Evolutionary conservation across 1,140 invertebrate genomes (phyloP), one percentile per base, ranked within the genome.

Genomic region (Drosophila malerkotliana): DNA sequence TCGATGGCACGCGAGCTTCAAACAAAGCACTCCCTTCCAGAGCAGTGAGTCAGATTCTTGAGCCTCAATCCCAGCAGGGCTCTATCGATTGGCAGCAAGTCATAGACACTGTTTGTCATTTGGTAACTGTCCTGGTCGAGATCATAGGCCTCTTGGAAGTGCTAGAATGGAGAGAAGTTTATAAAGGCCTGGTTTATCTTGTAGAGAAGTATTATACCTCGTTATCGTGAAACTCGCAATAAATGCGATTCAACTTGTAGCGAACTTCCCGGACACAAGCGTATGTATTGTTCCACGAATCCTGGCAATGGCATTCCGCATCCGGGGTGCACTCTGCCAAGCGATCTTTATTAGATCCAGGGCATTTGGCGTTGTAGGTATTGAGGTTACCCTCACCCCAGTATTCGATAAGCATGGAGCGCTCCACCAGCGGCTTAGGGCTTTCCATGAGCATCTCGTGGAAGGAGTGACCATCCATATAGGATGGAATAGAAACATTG

Each of bases 251-350:
- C 21, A 39, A 93, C 67, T 1, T 92, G 91, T 48, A 92, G 26
- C 28, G 92, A 85, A 26, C 96, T 60, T 94, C 93, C 51, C 96
- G 91, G 4, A 98, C 68, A 88, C 97, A 98, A 0, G 92, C 92
- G 79, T 95, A 98, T 0, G 97, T 97, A 83, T 98, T 98, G 87
- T 98, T 98, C 77, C 87, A 93, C 0, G 94, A 91, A 91, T 97
- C 97, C 92, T 97, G 94, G 84, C 97, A 98, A 85, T 97, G 97
- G 80, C 97, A 98, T 45, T 93, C 94, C 67, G 93, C 94, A 3
- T 94, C 92, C 30, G 92, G 92, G 47, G 92, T 92, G 79, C 96
- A 97, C 72, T 94, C 92, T 8, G 93, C 90, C 48, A 96, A 80
- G 79, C 94, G 93, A 51, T 92, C 78, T 87, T 94, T 93, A 48